A percentile compares a stretch with the other conserved stretches of the same genome.
Evolutionary conservation across 2,888 invertebrate species (phyloP).

Genomic region (Seira sanloemensis): DNA sequence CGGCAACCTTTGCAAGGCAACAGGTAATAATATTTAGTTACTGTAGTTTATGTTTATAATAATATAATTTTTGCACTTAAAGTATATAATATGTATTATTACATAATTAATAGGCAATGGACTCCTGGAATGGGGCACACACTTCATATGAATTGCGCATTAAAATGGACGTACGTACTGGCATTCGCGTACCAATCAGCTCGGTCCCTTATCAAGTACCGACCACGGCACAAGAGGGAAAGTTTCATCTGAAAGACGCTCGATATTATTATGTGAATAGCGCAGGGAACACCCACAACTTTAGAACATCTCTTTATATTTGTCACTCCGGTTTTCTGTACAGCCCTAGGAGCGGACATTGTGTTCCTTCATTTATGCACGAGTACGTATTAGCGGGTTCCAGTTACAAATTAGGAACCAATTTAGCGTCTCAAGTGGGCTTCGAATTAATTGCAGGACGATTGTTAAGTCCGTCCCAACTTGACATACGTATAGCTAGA

Average conservation of each 20-base stretch:
- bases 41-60: background rate
- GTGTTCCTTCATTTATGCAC: slow-evolving; percentile 67
- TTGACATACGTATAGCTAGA: slow-evolving; percentile 37
- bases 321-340: slow-evolving; percentile 72
- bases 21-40: slow-evolving; percentile 55
- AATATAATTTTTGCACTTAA: background rate
- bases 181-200: slow-evolving; percentile 62
- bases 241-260: slow-evolving; percentile 63
- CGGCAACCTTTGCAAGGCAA: slow-evolving; percentile 63
- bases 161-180: slow-evolving; percentile 67
- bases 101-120: slow-evolving; percentile 26
- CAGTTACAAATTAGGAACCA: slow-evolving; percentile 66
- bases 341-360: slow-evolving; percentile 62
- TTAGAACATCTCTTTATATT: slow-evolving; percentile 62
- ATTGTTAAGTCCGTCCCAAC: slow-evolving; percentile 43
- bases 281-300: background rate
- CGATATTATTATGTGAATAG: slow-evolving; percentile 67
- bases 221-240: slow-evolving; percentile 56
- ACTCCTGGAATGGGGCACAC: slow-evolving; percentile 62
- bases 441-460: slow-evolving; percentile 34
- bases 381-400: slow-evolving; percentile 65
- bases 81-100: background rate
- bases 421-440: slow-evolving; percentile 58
- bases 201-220: slow-evolving; percentile 69
- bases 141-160: slow-evolving; percentile 63